Conservation (phyloP, 2,888 invertebrate species). For the Leucophenga montana region DNA sequence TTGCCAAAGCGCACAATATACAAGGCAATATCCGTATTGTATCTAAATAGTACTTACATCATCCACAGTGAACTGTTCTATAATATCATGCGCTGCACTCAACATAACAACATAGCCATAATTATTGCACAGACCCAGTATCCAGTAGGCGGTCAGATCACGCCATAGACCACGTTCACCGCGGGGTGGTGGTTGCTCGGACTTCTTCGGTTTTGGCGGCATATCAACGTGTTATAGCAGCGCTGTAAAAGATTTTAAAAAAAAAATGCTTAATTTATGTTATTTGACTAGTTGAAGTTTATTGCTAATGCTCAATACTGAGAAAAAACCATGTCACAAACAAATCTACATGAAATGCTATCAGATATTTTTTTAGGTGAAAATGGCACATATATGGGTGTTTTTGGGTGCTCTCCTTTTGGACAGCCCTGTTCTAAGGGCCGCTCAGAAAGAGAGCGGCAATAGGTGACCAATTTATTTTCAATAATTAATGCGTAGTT, state of each 20-base stretch:
- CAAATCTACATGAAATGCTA: background rate
- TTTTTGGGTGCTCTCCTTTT: too few relatives aligned
- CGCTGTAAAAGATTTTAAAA: conserved; percentile 29
- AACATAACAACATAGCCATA: conserved; percentile 91
- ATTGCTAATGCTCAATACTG: too few relatives aligned
- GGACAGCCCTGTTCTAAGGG: too few relatives aligned
- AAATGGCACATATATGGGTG: too few relatives aligned
- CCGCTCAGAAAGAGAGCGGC: too few relatives aligned
- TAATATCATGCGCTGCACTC: conserved; percentile 86
- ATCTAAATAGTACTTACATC: conserved; percentile 47
- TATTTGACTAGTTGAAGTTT: background rate
- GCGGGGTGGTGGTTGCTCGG: conserved; percentile 51
- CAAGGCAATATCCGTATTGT: too few relatives aligned
- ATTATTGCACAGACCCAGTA: conserved; percentile 88
- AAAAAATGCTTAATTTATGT: background rate
- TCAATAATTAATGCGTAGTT: too few relatives aligned
- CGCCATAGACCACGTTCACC: conserved; percentile 73
- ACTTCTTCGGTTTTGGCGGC: conserved; percentile 51
- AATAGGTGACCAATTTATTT: too few relatives aligned
- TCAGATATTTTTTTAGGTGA: too few relatives aligned
- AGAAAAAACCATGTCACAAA: too few relatives aligned
- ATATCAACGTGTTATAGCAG: conserved; percentile 43
- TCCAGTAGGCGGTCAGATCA: conserved; percentile 80
- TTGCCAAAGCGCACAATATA: too few relatives aligned
- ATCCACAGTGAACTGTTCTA: conserved; percentile 67